These are phyloP conservation scores for Trachymyrmex septentrionalis DNA, from an alignment of 1,140 invertebrate genomes.

Conservation along the genomic window DNA sequence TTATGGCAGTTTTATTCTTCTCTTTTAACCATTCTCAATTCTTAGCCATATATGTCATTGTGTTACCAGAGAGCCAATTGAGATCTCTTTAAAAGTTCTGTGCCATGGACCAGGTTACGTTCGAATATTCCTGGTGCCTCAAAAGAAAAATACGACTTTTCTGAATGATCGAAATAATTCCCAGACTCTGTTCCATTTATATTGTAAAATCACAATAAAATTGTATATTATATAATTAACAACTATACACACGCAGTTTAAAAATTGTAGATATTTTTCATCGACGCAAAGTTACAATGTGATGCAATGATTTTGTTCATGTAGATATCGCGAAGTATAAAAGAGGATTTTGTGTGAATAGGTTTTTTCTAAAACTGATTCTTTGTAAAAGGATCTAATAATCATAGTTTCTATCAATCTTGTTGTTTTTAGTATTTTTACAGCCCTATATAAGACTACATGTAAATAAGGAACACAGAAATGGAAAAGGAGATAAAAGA, in stretches of 20 bases:
- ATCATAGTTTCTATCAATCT: slow-evolving; percentile 87
- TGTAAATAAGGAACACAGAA: not conserved
- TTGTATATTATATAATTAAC: slow-evolving; percentile 82
- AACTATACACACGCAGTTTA: slow-evolving; percentile 76
- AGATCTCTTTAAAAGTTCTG: slow-evolving; percentile 68
- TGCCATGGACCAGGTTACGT: slow-evolving; percentile 74
- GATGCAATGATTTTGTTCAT: slow-evolving; percentile 86
- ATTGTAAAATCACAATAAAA: slow-evolving; percentile 80
- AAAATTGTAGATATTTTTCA: slow-evolving; percentile 87
- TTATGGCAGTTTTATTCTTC: slow-evolving; percentile 38
- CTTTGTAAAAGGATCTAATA: slow-evolving; percentile 87
- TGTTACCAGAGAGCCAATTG: slow-evolving; percentile 70
- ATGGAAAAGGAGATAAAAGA: not conserved
- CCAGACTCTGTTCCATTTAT: slow-evolving; percentile 76
- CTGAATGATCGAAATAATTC: slow-evolving; percentile 67
- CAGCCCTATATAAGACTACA: slow-evolving; percentile 41
- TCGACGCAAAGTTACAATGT: slow-evolving; percentile 84
- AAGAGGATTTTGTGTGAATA: slow-evolving; percentile 86
- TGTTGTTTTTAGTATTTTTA: slow-evolving; percentile 67
- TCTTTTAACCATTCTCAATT: slow-evolving; percentile 63
- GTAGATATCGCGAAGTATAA: slow-evolving; percentile 86
- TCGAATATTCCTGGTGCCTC: slow-evolving; percentile 65
- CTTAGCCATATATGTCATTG: slow-evolving; percentile 69
- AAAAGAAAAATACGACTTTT: slow-evolving; percentile 54
- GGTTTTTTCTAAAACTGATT: slow-evolving; percentile 86